A percentile compares a stretch with the other conserved stretches of the same genome.
These are phyloP conservation scores for Drosophila jambulina DNA, from an alignment of 1,140 invertebrate species.

Conservation along the genomic window DNA sequence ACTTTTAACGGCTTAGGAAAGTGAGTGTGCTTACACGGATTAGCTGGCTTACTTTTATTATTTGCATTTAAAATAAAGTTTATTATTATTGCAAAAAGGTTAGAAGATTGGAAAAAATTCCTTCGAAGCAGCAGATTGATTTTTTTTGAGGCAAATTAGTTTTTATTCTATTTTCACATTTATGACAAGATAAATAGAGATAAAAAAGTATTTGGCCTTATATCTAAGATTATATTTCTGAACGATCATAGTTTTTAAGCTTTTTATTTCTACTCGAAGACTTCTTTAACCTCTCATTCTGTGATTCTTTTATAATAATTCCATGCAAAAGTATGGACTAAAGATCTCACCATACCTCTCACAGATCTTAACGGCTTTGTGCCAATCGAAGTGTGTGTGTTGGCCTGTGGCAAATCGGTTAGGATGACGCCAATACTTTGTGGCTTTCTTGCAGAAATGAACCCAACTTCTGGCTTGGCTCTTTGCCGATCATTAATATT, in stretches of 20 bases:
- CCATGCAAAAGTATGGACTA: neutral
- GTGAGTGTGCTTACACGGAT: neutral
- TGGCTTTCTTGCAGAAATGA: slow-evolving; percentile 37
- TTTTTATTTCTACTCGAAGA: neutral
- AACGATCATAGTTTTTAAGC: no score
- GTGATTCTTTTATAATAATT: neutral
- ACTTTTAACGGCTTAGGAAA: slow-evolving; percentile 5
- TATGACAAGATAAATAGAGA: neutral
- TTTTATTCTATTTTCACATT: neutral
- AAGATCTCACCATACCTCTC: neutral
- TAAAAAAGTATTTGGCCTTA: no score
- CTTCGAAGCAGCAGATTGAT: neutral
- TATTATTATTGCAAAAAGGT: neutral
- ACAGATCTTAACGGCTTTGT: slow-evolving; percentile 19
- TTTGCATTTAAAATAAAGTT: neutral
- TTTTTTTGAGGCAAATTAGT: no score
- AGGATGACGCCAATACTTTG: slow-evolving; percentile 27
- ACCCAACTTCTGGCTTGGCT: slow-evolving; percentile 37
- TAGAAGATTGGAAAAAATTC: neutral
- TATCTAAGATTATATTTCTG: neutral
- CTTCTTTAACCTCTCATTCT: neutral
- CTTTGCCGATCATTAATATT: slow-evolving; percentile 37
- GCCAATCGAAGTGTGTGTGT: slow-evolving; percentile 1
- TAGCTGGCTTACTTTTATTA: neutral
- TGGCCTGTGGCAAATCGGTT: slow-evolving; percentile 22